These are phyloP conservation scores for Acyrthosiphon pisum DNA, from an alignment of 1,140 invertebrate genomes.

Conservation along the genomic window DNA sequence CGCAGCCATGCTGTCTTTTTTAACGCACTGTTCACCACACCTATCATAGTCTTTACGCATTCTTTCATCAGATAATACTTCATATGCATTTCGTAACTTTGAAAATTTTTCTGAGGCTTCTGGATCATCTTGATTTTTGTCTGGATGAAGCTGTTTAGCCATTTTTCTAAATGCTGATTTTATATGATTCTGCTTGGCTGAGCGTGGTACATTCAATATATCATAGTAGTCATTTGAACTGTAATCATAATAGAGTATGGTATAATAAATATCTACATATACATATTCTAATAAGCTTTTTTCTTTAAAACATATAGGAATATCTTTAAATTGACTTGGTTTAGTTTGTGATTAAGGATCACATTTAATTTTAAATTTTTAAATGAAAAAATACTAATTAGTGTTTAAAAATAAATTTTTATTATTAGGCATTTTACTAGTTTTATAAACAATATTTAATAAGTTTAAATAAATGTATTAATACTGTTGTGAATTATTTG, in stretches of 20 bases:
- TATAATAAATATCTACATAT: background rate
- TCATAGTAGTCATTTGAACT: slow-evolving; percentile 89
- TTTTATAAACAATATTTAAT: background rate
- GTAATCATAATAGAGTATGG: background rate
- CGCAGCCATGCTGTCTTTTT: slow-evolving; percentile 87
- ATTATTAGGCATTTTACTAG: background rate
- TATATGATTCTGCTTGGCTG: slow-evolving; percentile 90
- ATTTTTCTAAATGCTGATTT: slow-evolving; percentile 96
- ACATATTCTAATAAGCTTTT: background rate
- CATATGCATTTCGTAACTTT: slow-evolving; percentile 96
- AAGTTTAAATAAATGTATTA: background rate
- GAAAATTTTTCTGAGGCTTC: slow-evolving; percentile 92
- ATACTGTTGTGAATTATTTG: background rate
- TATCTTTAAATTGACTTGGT: background rate
- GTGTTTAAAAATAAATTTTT: background rate
- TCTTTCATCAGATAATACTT: slow-evolving; percentile 92
- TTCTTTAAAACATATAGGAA: background rate
- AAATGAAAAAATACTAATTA: background rate
- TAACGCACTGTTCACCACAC: slow-evolving; percentile 96
- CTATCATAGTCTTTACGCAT: slow-evolving; percentile 95
- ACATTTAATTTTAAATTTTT: background rate
- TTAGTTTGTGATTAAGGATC: background rate
- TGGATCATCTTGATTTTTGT: slow-evolving; percentile 96
- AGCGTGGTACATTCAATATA: slow-evolving; percentile 85
- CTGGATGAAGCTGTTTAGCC: slow-evolving; percentile 97